Conservation (phyloP, 2,888 invertebrate genomes). For the Lochmaea crataegi region DNA sequence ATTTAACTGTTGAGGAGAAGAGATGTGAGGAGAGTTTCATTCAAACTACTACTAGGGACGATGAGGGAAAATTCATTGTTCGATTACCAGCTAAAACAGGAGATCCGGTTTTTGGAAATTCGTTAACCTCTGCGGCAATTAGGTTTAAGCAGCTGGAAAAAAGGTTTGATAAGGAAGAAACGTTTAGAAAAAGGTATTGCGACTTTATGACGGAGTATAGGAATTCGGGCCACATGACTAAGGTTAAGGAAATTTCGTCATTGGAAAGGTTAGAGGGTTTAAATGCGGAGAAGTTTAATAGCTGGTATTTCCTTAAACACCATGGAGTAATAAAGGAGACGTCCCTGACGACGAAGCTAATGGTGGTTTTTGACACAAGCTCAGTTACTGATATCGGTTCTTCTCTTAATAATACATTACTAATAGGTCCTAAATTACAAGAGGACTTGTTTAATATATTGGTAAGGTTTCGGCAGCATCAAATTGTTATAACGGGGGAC, state of each 20-base stretch:
- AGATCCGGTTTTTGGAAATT: conserved; percentile 13
- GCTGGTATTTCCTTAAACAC: conserved; percentile 24
- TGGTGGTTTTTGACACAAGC: too few species aligned
- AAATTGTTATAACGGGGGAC: too few species aligned
- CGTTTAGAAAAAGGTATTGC: conserved; percentile 18
- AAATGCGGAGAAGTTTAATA: not conserved
- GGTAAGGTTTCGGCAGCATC: too few species aligned
- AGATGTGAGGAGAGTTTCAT: conserved; percentile 23
- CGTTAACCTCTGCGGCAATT: conserved; percentile 11
- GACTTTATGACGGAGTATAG: conserved; percentile 33
- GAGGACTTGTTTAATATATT: too few species aligned
- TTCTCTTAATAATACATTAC: too few species aligned
- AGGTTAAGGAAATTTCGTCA: conserved; percentile 3
- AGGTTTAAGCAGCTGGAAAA: conserved; percentile 31
- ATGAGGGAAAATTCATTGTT: conserved; percentile 29
- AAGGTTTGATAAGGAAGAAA: conserved; percentile 9
- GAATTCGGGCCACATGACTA: conserved; percentile 33
- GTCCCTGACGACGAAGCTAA: conserved; percentile 37
- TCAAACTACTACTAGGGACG: conserved; percentile 16
- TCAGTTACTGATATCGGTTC: too few species aligned
- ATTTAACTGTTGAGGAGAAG: too few species aligned
- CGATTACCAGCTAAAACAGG: conserved; percentile 6
- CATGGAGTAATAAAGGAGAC: conserved; percentile 42
- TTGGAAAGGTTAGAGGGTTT: not conserved
- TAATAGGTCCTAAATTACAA: too few species aligned